Percentiles rank a stretch among this genome's conserved stretches.
phyloP scores from a whole-genome alignment of 2,888 invertebrate species.

The Theodoxus fluviatilis region DNA sequence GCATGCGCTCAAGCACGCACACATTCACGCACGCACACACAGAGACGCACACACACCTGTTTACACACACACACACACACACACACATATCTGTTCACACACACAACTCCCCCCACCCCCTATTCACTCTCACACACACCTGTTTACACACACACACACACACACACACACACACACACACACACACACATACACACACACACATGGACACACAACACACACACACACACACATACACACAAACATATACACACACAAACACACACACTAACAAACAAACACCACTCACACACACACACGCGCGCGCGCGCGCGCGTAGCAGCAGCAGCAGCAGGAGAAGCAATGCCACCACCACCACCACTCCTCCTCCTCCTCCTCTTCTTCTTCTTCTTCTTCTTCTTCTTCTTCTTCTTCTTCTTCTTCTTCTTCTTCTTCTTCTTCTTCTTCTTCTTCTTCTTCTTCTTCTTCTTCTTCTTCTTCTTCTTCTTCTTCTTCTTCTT shows the following conservation, averaged over 20 bases:
- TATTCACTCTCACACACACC: background rate
- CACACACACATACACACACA: slow-evolving; percentile 15
- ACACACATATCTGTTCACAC: background rate
- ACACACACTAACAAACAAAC: background rate
- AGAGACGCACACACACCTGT: no score
- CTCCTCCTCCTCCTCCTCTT: background rate
- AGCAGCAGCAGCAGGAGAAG: background rate
- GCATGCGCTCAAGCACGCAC: no score
- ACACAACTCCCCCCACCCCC: no score
- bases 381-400: background rate
- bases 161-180: slow-evolving; percentile 12
- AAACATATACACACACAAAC: background rate
- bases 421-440: background rate
- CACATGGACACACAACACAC: background rate
- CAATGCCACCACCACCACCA: background rate
- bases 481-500: background rate
- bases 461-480: background rate
- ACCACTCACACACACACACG: background rate
- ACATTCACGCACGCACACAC: no score
- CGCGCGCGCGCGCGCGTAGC: background rate
- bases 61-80: background rate
- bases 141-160: background rate
- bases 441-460: background rate
- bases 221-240: slow-evolving; percentile 11
- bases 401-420: background rate